Conservation (phyloP, 2,888 invertebrate genomes). For the Eurytoma californica region DNA sequence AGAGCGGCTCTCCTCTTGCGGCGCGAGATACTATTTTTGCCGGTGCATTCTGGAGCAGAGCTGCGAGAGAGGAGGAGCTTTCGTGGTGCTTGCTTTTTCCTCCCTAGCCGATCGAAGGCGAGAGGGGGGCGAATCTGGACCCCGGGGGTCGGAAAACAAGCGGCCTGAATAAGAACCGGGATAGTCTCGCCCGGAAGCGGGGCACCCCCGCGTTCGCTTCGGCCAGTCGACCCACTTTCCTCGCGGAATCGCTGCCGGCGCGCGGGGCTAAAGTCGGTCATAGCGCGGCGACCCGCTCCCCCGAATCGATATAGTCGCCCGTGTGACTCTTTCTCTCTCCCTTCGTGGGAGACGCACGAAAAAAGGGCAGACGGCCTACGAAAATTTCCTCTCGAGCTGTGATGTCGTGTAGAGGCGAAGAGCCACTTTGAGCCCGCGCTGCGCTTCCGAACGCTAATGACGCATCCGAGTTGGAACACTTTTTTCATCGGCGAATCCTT, state of each 20-base stretch:
- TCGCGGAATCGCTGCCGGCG: slow-evolving; percentile 49
- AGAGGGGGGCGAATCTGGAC: neutral
- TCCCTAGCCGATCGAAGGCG: neutral
- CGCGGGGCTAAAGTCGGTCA: slow-evolving; percentile 1
- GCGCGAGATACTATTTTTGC: slow-evolving; percentile 36
- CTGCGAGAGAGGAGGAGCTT: neutral
- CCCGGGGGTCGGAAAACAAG: slow-evolving; percentile 30
- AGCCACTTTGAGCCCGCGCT: too few species aligned
- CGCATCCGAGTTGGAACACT: too few species aligned
- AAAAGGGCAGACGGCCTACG: too few species aligned
- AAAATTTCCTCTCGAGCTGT: too few species aligned
- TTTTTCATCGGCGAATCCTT: too few species aligned
- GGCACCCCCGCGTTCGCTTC: slow-evolving; percentile 62
- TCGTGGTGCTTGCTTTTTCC: neutral
- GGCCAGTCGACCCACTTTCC: slow-evolving; percentile 65
- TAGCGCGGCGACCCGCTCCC: slow-evolving; percentile 7
- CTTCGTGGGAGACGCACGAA: neutral
- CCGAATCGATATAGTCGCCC: slow-evolving; percentile 37
- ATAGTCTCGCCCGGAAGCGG: slow-evolving; percentile 31
- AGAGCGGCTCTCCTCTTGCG: neutral
- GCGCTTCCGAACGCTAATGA: too few species aligned
- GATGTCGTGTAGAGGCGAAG: too few species aligned
- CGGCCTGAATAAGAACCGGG: slow-evolving; percentile 25
- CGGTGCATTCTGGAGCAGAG: slow-evolving; percentile 42
- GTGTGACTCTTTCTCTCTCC: neutral